Evolutionary conservation across 2,797 vertebrate species (phyloP).

Genomic region (Taeniopygia guttata): DNA sequence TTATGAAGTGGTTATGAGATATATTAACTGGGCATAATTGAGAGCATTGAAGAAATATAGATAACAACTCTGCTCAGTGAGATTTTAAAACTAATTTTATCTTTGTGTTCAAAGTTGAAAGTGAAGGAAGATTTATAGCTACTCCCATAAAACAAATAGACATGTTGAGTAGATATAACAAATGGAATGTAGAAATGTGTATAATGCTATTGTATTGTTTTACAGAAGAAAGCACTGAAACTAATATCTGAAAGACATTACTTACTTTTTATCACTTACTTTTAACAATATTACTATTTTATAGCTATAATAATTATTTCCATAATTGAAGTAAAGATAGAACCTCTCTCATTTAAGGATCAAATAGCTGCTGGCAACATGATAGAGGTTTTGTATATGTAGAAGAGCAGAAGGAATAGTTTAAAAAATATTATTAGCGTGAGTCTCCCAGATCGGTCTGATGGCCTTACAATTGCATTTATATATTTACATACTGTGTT

Average conservation of each 20-base stretch:
- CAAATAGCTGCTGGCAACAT: neutral
- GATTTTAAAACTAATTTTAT: neutral
- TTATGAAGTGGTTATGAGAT: neutral
- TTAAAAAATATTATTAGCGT: neutral
- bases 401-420: neutral
- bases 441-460: neutral
- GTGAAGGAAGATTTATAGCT: neutral
- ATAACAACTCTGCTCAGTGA: neutral
- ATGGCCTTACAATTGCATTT: neutral
- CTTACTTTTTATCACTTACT: too few relatives aligned
- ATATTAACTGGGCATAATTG: neutral
- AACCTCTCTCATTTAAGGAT: neutral
- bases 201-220: neutral
- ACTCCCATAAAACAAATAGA: neutral
- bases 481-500: neutral
- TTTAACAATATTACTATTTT: neutral
- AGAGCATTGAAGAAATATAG: neutral
- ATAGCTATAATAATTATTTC: neutral
- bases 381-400: neutral
- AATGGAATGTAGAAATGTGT: neutral
- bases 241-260: neutral
- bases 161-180: neutral
- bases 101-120: neutral
- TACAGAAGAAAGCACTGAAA: neutral
- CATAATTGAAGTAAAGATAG: neutral